Base-by-base conservation (phyloP, 2,888 invertebrate genomes). In the Torymus tubicola region DNA sequence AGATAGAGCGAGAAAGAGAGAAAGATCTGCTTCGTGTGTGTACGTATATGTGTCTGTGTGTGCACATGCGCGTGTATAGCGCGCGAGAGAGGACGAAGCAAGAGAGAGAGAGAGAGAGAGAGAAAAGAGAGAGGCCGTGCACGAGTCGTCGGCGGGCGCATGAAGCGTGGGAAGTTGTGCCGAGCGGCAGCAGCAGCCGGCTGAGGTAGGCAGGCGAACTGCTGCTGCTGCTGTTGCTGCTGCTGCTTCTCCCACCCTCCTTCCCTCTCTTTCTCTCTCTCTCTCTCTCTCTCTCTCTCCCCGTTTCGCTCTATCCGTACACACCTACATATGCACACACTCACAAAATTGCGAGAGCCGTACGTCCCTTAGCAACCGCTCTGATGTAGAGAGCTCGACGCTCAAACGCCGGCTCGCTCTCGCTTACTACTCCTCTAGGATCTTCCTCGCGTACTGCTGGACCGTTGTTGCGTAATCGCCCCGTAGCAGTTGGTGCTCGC, bases 91-190 rank as follows among this genome's bases (percentile, higher is more conserved):
- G 24, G 73, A 60, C 42, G 31, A 24, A 68, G 21, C 16, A 53
- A 50, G 53, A 52, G 67, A 18, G 31, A n/a, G 61, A 21, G 50
- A 55, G 70, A 53, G 50, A 53, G 24, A 68, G 24, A 5, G 12
- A 52, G 52, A 14, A 52, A 31, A 31, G 69, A 60, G 21, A 50
- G 64, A 65, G 78, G 60, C 68, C 73, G 79, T 64, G 80, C 69
- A 71, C 67, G 70, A 58, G 58, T 64, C 68, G 76, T 69, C 76
- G 72, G 78, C 67, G 52, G 70, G 85, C 83, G 84, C 85, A 82
- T 84, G 85, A 87, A 88, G 85, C 87, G 86, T 87, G 86, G 87
- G 87, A 87, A 88, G 87, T 83, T 82, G 84, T 82, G 85, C 84
- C 79, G 81, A 75, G 80, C 78, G 50, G 78, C 75, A 78, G 74